Evolutionary conservation across 2,797 vertebrate genomes (phyloP).

Genomic region (Paguma larvata): DNA sequence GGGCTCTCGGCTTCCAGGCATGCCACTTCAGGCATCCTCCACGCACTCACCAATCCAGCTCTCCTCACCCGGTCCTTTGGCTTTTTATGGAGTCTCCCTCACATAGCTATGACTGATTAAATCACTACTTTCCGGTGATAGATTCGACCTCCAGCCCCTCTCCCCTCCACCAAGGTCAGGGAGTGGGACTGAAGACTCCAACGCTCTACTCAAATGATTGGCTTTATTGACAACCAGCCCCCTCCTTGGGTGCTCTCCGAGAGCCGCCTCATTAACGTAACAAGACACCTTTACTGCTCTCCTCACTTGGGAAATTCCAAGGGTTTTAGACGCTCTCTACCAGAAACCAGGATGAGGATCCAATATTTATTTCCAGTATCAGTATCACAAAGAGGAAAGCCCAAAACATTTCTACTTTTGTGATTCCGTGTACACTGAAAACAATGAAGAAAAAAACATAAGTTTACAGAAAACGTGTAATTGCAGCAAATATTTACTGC

Average conservation of each 20-base stretch:
- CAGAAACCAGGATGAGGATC: not conserved
- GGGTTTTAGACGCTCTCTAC: not conserved
- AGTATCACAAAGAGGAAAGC: not conserved
- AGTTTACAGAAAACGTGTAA: not conserved
- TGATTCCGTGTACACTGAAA: not conserved
- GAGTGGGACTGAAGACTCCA: not conserved
- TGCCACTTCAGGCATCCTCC: rapidly evolving
- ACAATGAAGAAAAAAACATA: not conserved
- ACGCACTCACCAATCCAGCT: not conserved
- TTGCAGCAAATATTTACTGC: not conserved
- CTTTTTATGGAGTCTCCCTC: not conserved
- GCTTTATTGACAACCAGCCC: not conserved
- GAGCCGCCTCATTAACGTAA: not conserved
- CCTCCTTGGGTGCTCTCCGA: not conserved
- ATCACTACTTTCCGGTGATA: not conserved
- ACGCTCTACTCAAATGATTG: not conserved
- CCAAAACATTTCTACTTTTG: not conserved
- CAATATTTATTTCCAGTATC: not conserved
- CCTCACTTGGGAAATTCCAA: not conserved
- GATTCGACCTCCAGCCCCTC: not conserved
- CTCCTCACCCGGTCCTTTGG: not conserved
- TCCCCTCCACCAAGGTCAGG: not conserved
- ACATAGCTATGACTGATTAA: not conserved
- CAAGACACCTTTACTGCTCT: not conserved
- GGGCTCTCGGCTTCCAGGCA: not conserved